Evolutionary conservation across 1,140 invertebrate genomes (phyloP), one percentile per base, ranked within the genome.

Genomic region (Sitophilus oryzae): DNA sequence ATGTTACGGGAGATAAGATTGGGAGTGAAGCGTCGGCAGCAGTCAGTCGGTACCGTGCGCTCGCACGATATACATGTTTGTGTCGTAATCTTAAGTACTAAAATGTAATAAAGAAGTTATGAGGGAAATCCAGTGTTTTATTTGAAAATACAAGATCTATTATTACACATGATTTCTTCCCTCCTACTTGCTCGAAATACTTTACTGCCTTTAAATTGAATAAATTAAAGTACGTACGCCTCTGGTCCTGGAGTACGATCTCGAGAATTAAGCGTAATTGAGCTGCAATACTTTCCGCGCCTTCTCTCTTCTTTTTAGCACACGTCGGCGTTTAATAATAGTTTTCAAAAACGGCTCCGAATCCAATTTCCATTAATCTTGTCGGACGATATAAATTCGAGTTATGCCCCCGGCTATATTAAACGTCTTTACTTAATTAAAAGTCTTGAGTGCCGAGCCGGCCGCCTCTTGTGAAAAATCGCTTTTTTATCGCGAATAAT

Each of bases 281-380:
- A 56, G 45, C 19, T 36, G 47, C 21, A 18, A 23, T 42, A 47
- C 23, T 34, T 23, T 19, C 40, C 22, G 19, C 34, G 36, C 37
- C 41, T 35, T 45, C 6, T 22, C 8, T 42, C 43, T 38, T 23
- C 10, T 44, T 36, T 56, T 44, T 37, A 14, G 52, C 53, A 50
- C 53, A 50, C 53, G 53, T 53, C 45, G 38, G 45, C 46, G 38
- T 49, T 49, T 56, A 49, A 56, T 56, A 56, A 56, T 56, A 56
- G 53, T 56, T 56, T 49, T 50, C n/a, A 49, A 56, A 56, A 56
- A 56, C 50, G 53, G 38, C 38, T 22, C 21, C 16, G 53, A 56
- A 56, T 49, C 46, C 53, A 56, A 56, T 56, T 56, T 56, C 41
- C 53, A 56, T 56, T 56, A 56, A 56, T 56, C 53, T 43, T 56